Conservation (phyloP, 1,140 invertebrate genomes). For the Polypedilum vanderplanki region DNA sequence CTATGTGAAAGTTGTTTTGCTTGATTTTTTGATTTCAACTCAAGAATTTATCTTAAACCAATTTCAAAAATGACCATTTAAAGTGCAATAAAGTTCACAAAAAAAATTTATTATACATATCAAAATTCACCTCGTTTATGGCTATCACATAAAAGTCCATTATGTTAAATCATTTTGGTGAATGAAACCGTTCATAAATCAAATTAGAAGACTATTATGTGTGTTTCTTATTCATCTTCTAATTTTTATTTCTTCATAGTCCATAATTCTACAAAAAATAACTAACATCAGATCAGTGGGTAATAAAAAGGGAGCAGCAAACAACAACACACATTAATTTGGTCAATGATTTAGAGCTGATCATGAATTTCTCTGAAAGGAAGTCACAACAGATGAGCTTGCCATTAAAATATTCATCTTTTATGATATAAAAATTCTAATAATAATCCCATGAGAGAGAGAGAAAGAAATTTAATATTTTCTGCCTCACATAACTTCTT, state of each 20-base stretch:
- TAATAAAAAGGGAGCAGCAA: not conserved
- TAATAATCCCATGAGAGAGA: not conserved
- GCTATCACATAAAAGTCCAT: no score
- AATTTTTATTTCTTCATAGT: not conserved
- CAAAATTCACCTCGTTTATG: no score
- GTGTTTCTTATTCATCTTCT: not conserved
- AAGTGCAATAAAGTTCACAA: no score
- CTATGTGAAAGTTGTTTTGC: no score
- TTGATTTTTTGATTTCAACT: no score
- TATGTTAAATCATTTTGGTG: not conserved
- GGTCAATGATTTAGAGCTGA: no score
- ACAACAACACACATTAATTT: not conserved
- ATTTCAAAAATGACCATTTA: no score
- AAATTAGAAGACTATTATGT: not conserved
- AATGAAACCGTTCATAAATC: conserved; percentile 7
- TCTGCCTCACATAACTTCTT: not conserved
- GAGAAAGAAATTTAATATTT: not conserved
- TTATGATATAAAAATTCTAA: not conserved
- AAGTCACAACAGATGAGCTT: no score
- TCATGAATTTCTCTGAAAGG: no score
- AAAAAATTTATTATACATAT: conserved; percentile 2
- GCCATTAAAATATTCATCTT: no score
- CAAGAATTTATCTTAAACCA: no score
- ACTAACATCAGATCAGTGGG: conserved; percentile 1
- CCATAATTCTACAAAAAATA: not conserved